Evolutionary conservation across 2,113 vertebrate species (phyloP).

Genomic region (Lontra canadensis): DNA sequence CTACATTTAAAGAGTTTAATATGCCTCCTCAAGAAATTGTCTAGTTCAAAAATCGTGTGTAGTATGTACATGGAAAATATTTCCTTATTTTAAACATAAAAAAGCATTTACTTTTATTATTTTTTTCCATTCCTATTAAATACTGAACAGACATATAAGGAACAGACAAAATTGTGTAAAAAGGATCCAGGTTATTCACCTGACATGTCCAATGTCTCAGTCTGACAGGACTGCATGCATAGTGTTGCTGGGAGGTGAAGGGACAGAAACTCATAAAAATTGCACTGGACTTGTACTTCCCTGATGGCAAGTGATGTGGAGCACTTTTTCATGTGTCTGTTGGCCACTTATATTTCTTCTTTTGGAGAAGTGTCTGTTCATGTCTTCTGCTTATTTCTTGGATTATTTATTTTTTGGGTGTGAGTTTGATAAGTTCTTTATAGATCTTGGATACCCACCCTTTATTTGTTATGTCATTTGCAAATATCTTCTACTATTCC

Average conservation of each 20-base stretch:
- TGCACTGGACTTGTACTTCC: not conserved
- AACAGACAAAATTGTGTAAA: not conserved
- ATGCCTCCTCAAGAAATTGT: constrained; percentile 57
- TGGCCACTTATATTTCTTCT: not conserved
- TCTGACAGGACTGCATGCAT: not conserved
- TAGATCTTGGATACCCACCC: not conserved
- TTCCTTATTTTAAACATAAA: constrained; percentile 43
- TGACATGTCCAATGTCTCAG: not conserved
- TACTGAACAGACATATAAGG: constrained; percentile 34
- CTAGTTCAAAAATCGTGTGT: constrained; percentile 57
- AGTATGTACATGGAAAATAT: constrained; percentile 46
- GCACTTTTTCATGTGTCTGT: not conserved
- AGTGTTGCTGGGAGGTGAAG: not conserved
- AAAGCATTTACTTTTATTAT: constrained; percentile 22
- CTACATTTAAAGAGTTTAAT: constrained; percentile 55
- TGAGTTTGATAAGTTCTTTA: not conserved
- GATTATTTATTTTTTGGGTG: no score
- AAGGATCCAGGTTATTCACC: not conserved
- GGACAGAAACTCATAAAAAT: not conserved
- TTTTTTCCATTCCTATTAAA: constrained; percentile 50
- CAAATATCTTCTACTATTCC: not conserved
- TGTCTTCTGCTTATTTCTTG: not conserved
- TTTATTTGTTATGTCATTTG: not conserved
- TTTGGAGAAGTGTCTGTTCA: not conserved
- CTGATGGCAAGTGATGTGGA: not conserved